Evolutionary conservation across 2,113 vertebrate genomes (phyloP).

Genomic region (Amblyopsis rosae): DNA sequence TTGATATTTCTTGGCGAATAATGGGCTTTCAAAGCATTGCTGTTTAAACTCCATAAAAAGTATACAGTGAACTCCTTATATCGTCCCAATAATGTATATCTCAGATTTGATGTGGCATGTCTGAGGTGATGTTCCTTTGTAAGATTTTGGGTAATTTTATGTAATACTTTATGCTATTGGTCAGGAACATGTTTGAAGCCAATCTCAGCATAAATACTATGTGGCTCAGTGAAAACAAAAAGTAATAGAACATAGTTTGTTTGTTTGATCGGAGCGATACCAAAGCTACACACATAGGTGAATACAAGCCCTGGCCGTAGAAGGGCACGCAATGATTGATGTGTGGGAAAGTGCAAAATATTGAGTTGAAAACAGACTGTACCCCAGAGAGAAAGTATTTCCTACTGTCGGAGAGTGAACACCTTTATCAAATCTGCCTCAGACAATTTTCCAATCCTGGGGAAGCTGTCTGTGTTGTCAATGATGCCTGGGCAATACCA

Average conservation of each 20-base stretch:
- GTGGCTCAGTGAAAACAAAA: not conserved
- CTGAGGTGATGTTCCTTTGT: too few species aligned
- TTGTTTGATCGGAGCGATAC: conserved; percentile 7
- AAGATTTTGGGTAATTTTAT: not conserved
- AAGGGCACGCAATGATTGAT: conserved; percentile 48
- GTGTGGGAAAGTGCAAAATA: conserved; percentile 46
- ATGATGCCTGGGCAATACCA: conserved; percentile 9
- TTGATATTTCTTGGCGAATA: too few species aligned
- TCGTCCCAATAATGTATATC: too few species aligned
- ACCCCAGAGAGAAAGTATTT: conserved; percentile 40
- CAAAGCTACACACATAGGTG: conserved; percentile 37
- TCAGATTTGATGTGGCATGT: too few species aligned
- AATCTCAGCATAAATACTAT: not conserved
- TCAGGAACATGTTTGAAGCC: not conserved
- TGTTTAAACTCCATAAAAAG: too few species aligned
- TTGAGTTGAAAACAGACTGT: conserved; percentile 38
- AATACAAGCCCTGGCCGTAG: conserved; percentile 25
- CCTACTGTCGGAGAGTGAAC: conserved; percentile 44
- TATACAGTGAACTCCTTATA: too few species aligned
- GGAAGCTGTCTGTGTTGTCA: conserved; percentile 38
- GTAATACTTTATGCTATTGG: not conserved
- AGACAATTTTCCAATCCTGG: conserved; percentile 41
- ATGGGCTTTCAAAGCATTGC: too few species aligned
- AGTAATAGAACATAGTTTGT: not conserved
- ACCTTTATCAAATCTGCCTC: conserved; percentile 46